Conservation (phyloP, 1,140 invertebrate genomes). For the Drosophila cardini region DNA sequence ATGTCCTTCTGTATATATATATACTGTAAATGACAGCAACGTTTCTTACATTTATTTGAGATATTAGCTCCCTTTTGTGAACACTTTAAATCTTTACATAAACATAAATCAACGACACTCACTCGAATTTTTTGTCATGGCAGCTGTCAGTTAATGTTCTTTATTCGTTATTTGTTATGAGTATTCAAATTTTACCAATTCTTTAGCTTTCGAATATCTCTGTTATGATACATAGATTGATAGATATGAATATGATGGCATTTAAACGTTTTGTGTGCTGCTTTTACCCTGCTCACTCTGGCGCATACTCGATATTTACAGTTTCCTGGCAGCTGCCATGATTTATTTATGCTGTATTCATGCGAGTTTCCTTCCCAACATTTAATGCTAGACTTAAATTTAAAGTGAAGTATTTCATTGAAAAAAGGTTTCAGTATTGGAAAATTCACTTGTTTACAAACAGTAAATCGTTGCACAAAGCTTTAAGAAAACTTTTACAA, state of each 20-base stretch:
- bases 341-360: constrained; percentile 31
- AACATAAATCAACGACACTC: constrained; percentile 24
- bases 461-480: not conserved
- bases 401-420: not conserved
- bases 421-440: not conserved
- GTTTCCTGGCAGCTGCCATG: not conserved
- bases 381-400: not conserved
- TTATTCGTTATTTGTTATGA: constrained; percentile 5
- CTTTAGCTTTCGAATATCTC: constrained; percentile 4
- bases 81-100: constrained; percentile 24
- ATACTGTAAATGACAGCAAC: constrained; percentile 5
- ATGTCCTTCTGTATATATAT: not conserved
- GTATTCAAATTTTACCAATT: constrained; percentile 15
- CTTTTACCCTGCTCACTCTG: constrained; percentile 14
- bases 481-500: constrained; percentile 2
- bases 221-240: constrained; percentile 25
- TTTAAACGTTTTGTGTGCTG: constrained; percentile 15
- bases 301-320: constrained; percentile 38
- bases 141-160: constrained; percentile 53
- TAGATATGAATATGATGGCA: constrained; percentile 19
- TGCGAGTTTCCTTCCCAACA: not conserved
- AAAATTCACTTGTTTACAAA: not conserved
- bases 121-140: constrained; percentile 35
- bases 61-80: constrained; percentile 62
- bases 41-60: constrained; percentile 67